Percentiles rank a stretch among this genome's conserved stretches.
Evolutionary conservation across 2,113 vertebrate species (phyloP).

Genomic region (Leucoraja erinaceus): DNA sequence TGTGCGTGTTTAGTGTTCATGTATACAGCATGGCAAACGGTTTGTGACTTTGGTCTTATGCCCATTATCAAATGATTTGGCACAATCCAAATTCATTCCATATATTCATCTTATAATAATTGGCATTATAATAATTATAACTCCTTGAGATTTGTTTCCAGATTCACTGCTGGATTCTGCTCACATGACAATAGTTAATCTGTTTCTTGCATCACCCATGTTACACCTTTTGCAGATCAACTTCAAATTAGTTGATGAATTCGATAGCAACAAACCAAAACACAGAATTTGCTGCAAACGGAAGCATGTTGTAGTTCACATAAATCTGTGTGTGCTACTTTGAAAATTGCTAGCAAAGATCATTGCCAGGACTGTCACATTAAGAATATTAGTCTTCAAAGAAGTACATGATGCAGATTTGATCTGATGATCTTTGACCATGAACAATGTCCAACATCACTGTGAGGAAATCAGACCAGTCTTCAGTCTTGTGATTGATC

Average conservation of each 20-base stretch:
- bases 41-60: neutral
- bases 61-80: neutral
- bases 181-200: neutral
- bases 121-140: neutral
- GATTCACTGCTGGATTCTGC: neutral
- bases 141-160: neutral
- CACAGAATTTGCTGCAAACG: neutral
- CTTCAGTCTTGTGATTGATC: constrained; percentile 44
- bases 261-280: neutral
- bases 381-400: neutral
- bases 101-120: neutral
- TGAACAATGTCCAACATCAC: constrained; percentile 1
- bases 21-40: neutral
- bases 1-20: neutral
- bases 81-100: neutral
- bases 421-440: constrained; percentile 18
- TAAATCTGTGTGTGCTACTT: neutral
- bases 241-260: neutral
- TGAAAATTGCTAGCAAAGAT: neutral
- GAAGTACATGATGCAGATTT: neutral
- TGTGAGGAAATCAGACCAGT: constrained; percentile 26
- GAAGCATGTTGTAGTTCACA: neutral
- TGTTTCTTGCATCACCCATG: neutral
- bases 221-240: neutral
- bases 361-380: neutral